Base-by-base conservation (phyloP, 2,888 invertebrate species). In the Laspeyria flexula region DNA sequence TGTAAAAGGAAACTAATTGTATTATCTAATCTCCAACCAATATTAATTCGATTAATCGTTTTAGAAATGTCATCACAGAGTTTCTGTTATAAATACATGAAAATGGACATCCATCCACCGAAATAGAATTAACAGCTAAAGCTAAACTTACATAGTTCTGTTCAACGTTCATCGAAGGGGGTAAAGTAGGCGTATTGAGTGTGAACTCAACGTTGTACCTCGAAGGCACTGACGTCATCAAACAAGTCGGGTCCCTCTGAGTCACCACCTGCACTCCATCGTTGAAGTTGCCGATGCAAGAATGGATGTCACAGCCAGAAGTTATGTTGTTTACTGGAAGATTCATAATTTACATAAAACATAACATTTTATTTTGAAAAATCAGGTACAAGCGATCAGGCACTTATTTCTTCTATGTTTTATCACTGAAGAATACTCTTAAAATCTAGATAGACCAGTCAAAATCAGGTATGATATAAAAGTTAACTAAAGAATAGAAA, bases 241-340 rank as follows among this genome's bases (percentile, higher is more conserved):
- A n/a, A 10, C 89, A 89, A 21, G 62, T 66, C 0, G 67, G 60
- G 1, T 73, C 62, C 0, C 65, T 70, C 0, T 78, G 81, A 15
- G 79, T 79, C 29, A 88, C 60, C 74, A 83, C 85, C 41, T 86
- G 81, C 1, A 88, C 85, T 0, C 93, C 92, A 13, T 83, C 80
- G 64, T 88, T 89, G 73, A 85, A 93, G 60, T 90, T 81, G 0
- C 93, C 93, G 0, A 83, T 65, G 58, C 92, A 93, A 0, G 68
- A 76, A 60, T 81, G 79, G 0, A 67, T 75, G 10, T 62, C 68
- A 44, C 89, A 89, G 5, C 66, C 60, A 1, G 60, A 40, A 0
- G 64, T 58, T n/a, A 61, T 42, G 3, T 55, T 47, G 6, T 47
- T 34, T 23, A 31, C 71, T 68, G 56, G 23, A 37, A 49, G 25